Base-by-base conservation (phyloP, 2,113 vertebrate genomes). In the Sterrhoptilus dennistouni region DNA sequence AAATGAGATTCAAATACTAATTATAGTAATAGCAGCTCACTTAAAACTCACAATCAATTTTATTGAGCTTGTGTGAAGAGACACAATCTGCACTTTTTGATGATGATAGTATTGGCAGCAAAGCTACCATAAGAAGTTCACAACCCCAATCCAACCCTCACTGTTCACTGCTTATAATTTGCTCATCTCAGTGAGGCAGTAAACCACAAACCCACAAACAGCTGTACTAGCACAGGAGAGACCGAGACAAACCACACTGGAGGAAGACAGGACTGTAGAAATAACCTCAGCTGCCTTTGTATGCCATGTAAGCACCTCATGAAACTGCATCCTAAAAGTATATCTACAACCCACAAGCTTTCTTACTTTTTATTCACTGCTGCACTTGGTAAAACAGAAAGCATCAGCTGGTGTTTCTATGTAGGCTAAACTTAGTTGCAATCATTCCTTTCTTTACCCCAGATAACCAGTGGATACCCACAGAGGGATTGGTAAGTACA, bases 191-290 rank as follows among this genome's bases (percentile, higher is more conserved):
- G 23, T 16, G 36, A 83, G 21, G 12, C 36, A 64, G 44, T 56
- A 83, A 95, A 83, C 70, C 75, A 52, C 79, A 95, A 91, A 88
- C 29, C 44, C 78, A 52, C 44, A 86, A 80, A 57, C 21, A 72
- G 11, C 52, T 90, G 61, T 27, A 47, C 20, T 2, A 45, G 33
- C 42, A 59, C 12, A 56, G 27, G 12, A 53, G 27, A 82, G 38
- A 75, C 9, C 0, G 0, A 77, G 33, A 31, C 22, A 83, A 69
- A 53, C 24, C 14, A 1, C 53, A 27, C 1, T 0, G 0, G 4
- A 71, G 33, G 22, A 85, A 85, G 35, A 31, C 6, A 38, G 19
- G 31, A 27, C 7, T 66, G 19, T 4, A 64, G 61, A 56, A 90
- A 64, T 31, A 57, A 27, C 40, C 44, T 38, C 28, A 47, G 6